Evolutionary conservation across 2,797 vertebrate species (phyloP).

Genomic region (Hippoglossus hippoglossus): DNA sequence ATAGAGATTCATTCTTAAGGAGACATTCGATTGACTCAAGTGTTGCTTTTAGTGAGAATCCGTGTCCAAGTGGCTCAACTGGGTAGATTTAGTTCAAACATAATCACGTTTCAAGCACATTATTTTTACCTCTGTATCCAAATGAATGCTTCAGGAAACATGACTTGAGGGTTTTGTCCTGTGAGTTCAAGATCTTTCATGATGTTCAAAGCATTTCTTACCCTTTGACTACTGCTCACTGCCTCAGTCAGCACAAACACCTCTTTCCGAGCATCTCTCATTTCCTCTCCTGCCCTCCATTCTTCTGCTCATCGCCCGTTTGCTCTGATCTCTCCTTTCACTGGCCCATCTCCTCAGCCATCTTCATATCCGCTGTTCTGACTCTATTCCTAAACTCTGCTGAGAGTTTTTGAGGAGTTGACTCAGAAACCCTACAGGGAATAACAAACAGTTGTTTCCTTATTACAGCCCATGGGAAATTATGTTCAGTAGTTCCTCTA

Average conservation of each 20-base stretch:
- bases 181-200: constrained; percentile 24
- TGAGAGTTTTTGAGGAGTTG: constrained; percentile 1
- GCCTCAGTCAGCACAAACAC: constrained; percentile 43
- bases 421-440: constrained; percentile 25
- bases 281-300: not conserved
- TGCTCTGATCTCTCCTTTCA: constrained; percentile 31
- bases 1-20: constrained; percentile 19
- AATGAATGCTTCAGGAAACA: constrained; percentile 42
- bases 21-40: constrained; percentile 31
- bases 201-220: constrained; percentile 41
- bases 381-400: not conserved
- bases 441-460: not conserved
- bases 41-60: constrained; percentile 2
- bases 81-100: constrained; percentile 29
- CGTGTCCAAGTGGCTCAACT: not conserved
- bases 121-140: constrained; percentile 32
- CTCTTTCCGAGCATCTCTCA: constrained; percentile 22
- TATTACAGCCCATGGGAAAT: not conserved
- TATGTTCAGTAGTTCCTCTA: not conserved
- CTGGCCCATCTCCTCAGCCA: constrained; percentile 9
- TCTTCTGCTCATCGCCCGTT: constrained; percentile 21
- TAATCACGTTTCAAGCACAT: constrained; percentile 7
- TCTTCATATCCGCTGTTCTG: constrained; percentile 26
- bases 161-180: constrained; percentile 37
- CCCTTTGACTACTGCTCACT: constrained; percentile 25